These are phyloP conservation scores for Archips xylosteana DNA, from an alignment of 2,888 invertebrate species.

Conservation along the genomic window DNA sequence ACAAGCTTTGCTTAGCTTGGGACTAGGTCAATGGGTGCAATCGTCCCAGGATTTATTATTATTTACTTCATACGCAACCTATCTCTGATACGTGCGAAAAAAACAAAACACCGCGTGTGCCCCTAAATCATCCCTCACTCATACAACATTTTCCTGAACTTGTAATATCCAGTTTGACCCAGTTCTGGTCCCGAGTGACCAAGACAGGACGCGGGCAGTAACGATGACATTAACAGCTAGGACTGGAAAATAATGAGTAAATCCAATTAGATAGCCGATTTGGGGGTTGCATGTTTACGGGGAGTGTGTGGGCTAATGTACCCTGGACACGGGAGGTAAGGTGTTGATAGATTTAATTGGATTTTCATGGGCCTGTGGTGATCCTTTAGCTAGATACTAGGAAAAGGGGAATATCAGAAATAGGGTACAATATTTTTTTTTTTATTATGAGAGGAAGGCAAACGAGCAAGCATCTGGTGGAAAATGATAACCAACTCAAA, in stretches of 20 bases:
- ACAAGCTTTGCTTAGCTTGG: too few species aligned
- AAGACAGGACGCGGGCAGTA: conserved; percentile 11
- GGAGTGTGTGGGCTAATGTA: not conserved
- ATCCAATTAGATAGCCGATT: conserved; percentile 16
- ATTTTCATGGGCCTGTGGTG: not conserved
- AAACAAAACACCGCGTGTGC: conserved; percentile 24
- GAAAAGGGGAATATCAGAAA: too few species aligned
- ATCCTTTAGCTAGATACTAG: not conserved
- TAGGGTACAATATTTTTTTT: too few species aligned
- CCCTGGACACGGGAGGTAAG: not conserved
- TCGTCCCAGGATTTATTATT: too few species aligned
- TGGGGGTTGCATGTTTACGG: conserved; percentile 2
- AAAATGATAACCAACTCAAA: too few species aligned
- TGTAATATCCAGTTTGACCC: conserved; percentile 47
- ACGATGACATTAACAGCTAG: conserved; percentile 8
- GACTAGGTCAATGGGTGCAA: too few species aligned
- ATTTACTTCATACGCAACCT: not conserved
- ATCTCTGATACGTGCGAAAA: conserved; percentile 12
- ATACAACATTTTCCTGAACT: conserved; percentile 14
- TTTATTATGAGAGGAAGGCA: too few species aligned
- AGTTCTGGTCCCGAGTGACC: conserved; percentile 47
- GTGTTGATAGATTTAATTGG: not conserved
- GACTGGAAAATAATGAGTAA: conserved; percentile 23
- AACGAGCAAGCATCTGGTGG: too few species aligned
- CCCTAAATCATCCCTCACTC: conserved; percentile 20